Base-by-base conservation (phyloP, 2,113 vertebrate genomes). In the Cynocephalus volans region DNA sequence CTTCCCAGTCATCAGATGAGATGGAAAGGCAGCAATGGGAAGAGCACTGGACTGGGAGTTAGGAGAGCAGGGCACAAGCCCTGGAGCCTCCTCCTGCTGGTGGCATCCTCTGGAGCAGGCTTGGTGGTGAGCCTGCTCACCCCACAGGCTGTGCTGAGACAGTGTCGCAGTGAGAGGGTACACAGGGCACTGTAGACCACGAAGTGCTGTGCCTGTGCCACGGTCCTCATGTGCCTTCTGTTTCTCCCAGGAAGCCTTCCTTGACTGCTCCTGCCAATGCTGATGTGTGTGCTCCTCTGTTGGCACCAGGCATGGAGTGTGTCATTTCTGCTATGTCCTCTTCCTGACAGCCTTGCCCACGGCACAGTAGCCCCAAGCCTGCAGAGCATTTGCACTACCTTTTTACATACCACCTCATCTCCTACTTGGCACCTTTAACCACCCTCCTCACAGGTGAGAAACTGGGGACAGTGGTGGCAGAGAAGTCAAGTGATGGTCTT, bases 221-320 rank as follows among this genome's bases (percentile, higher is more conserved):
- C 5, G 18, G 23, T 50, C 41, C 12, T 80, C 4, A 1, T 18
- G 31, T 2, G 10, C 5, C 10, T 56, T 36, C 31, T 31, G 60
- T 26, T 79, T 73, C 12, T 67, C 21, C 62, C 17, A 58, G 10
- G 62, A 88, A 83, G 31, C 14, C 26, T 48, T 85, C 58, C n/a
- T 36, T 48, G 76, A 52, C 45, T 69, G 3, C 56, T 76, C 15
- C 50, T 9, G 0, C 31, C 6, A 13, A 41, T 8, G 24, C 41
- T 9, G 24, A 58, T 24, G 19, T 3, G 0, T 0, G 1, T 23
- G 26, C 0, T 11, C 64, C 54, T 70, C 33, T 73, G 58, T 80
- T 54, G 33, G 76, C 1, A 6, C 70, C 33, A 54, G 48, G 14
- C 45, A 64, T 0, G 5, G n/a, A 31, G 33, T 6, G 28, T 0